Percentiles rank a stretch among this genome's conserved stretches.
These are phyloP conservation scores for Cataglyphis cursor DNA, from an alignment of 2,888 invertebrate species.

Conservation along the genomic window DNA sequence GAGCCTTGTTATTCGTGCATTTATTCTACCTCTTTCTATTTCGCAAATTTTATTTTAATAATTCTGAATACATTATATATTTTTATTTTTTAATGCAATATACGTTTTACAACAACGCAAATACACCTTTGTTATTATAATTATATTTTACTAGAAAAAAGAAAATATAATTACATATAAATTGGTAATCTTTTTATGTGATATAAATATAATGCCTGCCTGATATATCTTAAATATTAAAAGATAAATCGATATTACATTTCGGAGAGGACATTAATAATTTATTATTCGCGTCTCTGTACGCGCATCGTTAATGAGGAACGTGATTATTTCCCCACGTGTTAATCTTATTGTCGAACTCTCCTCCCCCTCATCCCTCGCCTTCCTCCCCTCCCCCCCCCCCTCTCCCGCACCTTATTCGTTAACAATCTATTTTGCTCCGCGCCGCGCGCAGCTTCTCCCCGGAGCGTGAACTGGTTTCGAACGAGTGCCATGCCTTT, in stretches of 20 bases:
- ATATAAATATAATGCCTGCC: neutral
- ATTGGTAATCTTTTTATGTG: neutral
- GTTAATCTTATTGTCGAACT: conserved; percentile 67
- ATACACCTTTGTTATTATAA: neutral
- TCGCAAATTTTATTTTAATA: neutral
- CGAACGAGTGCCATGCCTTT: conserved; percentile 79
- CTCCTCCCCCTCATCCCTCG: too few relatives aligned
- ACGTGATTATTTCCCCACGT: conserved; percentile 57
- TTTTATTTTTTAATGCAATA: neutral
- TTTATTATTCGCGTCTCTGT: conserved; percentile 10
- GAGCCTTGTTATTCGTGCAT: neutral
- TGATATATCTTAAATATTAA: conserved; percentile 30
- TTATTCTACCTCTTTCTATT: neutral
- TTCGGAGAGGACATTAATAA: neutral
- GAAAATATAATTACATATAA: neutral
- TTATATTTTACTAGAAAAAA: neutral
- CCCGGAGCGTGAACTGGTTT: conserved; percentile 78
- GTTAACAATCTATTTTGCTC: conserved; percentile 75
- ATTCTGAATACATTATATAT: neutral
- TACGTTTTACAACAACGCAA: neutral
- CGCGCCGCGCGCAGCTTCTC: conserved; percentile 70
- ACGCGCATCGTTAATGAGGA: conserved; percentile 32
- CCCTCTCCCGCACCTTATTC: conserved; percentile 53
- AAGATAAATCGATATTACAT: neutral
- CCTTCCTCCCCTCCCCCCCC: neutral